Base-by-base conservation (phyloP, 2,113 vertebrate genomes). In the Casuarius casuarius region DNA sequence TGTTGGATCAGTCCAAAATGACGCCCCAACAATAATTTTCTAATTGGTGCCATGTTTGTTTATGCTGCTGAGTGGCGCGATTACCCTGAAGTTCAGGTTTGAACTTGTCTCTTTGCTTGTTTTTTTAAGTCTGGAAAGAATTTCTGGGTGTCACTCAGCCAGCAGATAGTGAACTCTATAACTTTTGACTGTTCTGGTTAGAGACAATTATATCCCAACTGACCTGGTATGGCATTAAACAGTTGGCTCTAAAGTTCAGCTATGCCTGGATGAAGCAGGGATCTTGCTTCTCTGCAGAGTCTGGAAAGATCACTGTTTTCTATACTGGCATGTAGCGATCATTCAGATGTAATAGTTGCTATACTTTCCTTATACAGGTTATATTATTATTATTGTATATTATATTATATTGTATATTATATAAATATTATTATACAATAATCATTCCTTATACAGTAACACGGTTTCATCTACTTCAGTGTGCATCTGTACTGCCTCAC, bases 1-100 rank as follows among this genome's bases (percentile, higher is more conserved):
- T 0, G 89, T 76, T 84, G 58, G 25, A 93, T 68, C 92, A 91
- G 46, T 96, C 92, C 87, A 73, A 94, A 95, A n/a, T 54, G 87
- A 96, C 0, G 1, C 66, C 80, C 90, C 62, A 56, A 83, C 74
- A 96, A 85, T 54, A 46, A 80, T 87, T 94, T 94, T 85, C 49
- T 62, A 87, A 52, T n/a, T 0, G 0, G 29, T 95, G 66, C 81
- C 92, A 85, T 65, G 75, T 82, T 92, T 97, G 84, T 95, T 96
- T 97, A 63, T 67, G 56, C 65, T 94, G 68, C 73, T 52, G 42
- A 77, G 68, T 48, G 42, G 51, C 0, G 0, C 9, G 84, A 83
- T 87, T 88, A 85, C 63, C 68, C 92, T 19, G n/a, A 63, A 87
- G 91, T 90, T 96, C 97, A 95, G 84, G 94, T 92, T 96, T 75